Evolutionary conservation across 2,888 invertebrate species (phyloP).

Genomic region (Phragmatobia fuliginosa): DNA sequence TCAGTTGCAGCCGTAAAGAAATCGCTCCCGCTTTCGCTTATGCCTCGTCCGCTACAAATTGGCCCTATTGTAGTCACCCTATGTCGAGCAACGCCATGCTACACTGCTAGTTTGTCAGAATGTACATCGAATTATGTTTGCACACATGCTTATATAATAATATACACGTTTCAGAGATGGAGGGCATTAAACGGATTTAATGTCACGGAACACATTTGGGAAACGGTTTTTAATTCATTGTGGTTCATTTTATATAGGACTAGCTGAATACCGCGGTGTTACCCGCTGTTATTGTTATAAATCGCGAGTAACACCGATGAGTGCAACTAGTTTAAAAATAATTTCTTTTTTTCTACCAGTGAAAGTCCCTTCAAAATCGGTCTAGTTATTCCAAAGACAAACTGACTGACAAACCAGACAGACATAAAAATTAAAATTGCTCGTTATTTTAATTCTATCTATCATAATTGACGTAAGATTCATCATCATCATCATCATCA

Average conservation of each 20-base stretch:
- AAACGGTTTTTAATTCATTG: conserved; percentile 27
- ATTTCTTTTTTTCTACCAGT: no score
- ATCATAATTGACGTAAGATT: no score
- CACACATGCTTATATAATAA: conserved; percentile 66
- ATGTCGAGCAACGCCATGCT: conserved; percentile 30
- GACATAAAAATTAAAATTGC: no score
- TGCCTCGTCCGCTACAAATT: conserved; percentile 52
- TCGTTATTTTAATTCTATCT: no score
- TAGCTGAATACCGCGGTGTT: no score
- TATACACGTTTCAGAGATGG: conserved; percentile 21
- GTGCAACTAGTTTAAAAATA: no score
- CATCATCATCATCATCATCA: no score
- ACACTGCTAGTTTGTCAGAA: conserved; percentile 49
- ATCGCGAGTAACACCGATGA: no score
- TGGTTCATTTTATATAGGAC: conserved; percentile 15
- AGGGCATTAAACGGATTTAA: conserved; percentile 47
- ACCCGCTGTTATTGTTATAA: no score
- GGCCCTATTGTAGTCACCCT: conserved; percentile 72
- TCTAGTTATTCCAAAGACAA: no score
- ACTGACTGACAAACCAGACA: no score
- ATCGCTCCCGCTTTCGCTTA: conserved; percentile 40
- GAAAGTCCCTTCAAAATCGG: no score
- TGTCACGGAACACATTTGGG: conserved; percentile 45
- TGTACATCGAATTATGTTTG: conserved; percentile 77
- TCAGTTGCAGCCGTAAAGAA: background rate